Evolutionary conservation across 2,888 invertebrate genomes (phyloP).

Genomic region (Caenorhabditis japonica): DNA sequence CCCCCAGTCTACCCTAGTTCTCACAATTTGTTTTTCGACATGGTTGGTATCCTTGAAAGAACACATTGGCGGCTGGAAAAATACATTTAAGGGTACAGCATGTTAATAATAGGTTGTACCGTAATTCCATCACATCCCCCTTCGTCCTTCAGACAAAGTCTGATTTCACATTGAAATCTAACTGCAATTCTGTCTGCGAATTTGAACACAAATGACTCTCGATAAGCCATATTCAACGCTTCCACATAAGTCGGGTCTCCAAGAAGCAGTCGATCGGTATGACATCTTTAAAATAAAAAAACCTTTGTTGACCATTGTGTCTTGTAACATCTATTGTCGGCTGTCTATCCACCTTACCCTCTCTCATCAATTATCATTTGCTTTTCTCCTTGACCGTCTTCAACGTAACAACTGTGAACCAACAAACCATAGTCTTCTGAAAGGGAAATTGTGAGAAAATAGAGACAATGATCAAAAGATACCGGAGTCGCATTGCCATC

Average conservation of each 20-base stretch:
- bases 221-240: conserved; percentile 77
- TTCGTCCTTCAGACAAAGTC: conserved; percentile 75
- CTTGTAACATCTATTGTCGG: conserved; percentile 7
- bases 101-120: conserved; percentile 31
- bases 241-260: conserved; percentile 77
- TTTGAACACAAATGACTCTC: conserved; percentile 77
- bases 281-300: conserved; percentile 67
- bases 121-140: conserved; percentile 76
- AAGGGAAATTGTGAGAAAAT: conserved; percentile 11
- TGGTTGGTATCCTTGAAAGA: conserved; percentile 30
- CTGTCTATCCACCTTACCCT: conserved; percentile 66
- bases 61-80: conserved; percentile 49
- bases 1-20: too few species aligned
- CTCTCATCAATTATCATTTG: conserved; percentile 74
- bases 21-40: conserved; percentile 43
- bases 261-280: conserved; percentile 72
- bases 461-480: background rate
- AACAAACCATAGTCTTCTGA: conserved; percentile 75
- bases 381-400: conserved; percentile 77
- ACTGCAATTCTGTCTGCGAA: conserved; percentile 76
- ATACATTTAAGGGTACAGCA: background rate
- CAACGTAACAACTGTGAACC: conserved; percentile 76
- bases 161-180: conserved; percentile 77
- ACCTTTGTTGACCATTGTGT: background rate
- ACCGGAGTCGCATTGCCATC: conserved; percentile 77